These are phyloP conservation scores for Coenonympha glycerion DNA, from an alignment of 2,888 invertebrate species.

Conservation along the genomic window DNA sequence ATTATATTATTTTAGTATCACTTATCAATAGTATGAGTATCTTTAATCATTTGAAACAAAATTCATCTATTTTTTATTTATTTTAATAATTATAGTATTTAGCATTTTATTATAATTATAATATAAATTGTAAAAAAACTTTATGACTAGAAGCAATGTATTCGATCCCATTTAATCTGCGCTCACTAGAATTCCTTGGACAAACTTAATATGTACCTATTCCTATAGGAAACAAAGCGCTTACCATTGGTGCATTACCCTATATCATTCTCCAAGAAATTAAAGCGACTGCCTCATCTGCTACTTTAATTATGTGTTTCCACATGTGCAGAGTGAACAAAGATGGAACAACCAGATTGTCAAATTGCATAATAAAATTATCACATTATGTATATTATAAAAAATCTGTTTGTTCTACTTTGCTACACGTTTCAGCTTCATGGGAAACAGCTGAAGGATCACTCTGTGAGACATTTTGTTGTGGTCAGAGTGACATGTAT, in stretches of 20 bases:
- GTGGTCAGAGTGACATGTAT: too few species aligned
- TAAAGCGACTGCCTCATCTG: conserved; percentile 1
- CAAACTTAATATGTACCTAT: conserved; percentile 7
- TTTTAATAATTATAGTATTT: not conserved
- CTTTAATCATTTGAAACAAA: not conserved
- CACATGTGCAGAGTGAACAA: too few species aligned
- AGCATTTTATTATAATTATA: not conserved
- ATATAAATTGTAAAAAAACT: conserved; percentile 1
- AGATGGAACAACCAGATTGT: too few species aligned
- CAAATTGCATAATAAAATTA: too few species aligned
- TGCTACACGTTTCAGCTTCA: too few species aligned
- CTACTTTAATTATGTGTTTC: too few species aligned
- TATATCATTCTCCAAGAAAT: conserved; percentile 9
- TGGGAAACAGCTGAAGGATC: too few species aligned
- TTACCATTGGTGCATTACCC: conserved; percentile 6
- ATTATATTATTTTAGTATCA: not conserved
- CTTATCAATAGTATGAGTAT: conserved; percentile 6
- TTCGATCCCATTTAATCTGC: conserved; percentile 10
- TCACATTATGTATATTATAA: too few species aligned
- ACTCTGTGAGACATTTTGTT: too few species aligned
- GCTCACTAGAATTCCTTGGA: conserved; percentile 12
- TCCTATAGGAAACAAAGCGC: conserved; percentile 14
- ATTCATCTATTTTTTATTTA: not conserved
- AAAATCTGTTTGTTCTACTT: too few species aligned
- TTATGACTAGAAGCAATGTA: conserved; percentile 8